A percentile compares a stretch with the other conserved stretches of the same genome.
phyloP scores from a whole-genome alignment of 2,888 invertebrate genomes.

The Scelioninae gen. 2 region DNA sequence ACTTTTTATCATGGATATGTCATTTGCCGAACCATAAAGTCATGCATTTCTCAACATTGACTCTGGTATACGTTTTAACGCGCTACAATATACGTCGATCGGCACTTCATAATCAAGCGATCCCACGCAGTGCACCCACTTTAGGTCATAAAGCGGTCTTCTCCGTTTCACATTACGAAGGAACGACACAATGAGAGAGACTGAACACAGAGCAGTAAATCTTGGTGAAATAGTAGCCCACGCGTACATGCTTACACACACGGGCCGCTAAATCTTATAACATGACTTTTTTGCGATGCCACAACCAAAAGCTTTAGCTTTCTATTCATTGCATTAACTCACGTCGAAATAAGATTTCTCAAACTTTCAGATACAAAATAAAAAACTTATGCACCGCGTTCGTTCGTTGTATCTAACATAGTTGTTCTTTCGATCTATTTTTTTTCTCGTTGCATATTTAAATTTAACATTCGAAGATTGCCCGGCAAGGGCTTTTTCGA shows the following conservation, averaged over 20 bases:
- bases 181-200: slow-evolving; percentile 57
- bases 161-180: slow-evolving; percentile 56
- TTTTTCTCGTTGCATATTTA: too few species aligned
- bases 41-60: slow-evolving; percentile 56
- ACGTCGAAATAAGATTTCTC: slow-evolving; percentile 33
- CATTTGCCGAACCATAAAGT: slow-evolving; percentile 56
- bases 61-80: slow-evolving; percentile 55
- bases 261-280: slow-evolving; percentile 36
- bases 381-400: slow-evolving; percentile 13
- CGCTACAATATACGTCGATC: slow-evolving; percentile 59
- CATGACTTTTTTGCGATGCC: slow-evolving; percentile 41
- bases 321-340: slow-evolving; percentile 42
- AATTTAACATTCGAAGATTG: slow-evolving; percentile 11
- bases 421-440: too few species aligned
- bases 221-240: slow-evolving; percentile 48
- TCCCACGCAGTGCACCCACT: slow-evolving; percentile 59
- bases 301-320: slow-evolving; percentile 42
- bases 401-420: too few species aligned
- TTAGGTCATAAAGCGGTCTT: slow-evolving; percentile 56
- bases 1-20: slow-evolving; percentile 55
- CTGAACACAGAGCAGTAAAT: slow-evolving; percentile 50
- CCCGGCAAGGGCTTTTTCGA: neutral
- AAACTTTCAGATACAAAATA: slow-evolving; percentile 5
- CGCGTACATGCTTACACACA: slow-evolving; percentile 28
- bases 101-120: slow-evolving; percentile 60